Base-by-base conservation (phyloP, 2,888 invertebrate species). In the Dyspetes luteomarginatus region DNA sequence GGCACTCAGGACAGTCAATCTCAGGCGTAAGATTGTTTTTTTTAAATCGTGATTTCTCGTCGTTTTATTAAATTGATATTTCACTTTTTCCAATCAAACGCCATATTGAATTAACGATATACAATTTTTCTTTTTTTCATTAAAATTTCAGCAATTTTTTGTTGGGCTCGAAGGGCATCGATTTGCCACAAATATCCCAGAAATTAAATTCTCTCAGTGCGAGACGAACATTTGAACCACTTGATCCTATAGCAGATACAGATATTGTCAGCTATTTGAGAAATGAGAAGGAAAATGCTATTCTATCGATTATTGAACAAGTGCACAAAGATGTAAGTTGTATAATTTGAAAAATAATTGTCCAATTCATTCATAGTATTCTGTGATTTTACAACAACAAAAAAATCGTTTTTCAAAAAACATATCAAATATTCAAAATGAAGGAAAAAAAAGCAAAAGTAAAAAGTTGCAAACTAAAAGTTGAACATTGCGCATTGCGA, bases 201-300 rank as follows among this genome's bases (percentile, higher is more conserved):
- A 98, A 98, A 89, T 93, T 99, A 28, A 98, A 98, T 92, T 95
- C 96, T 0, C 93, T 99, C 1, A 98, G 96, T 90, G 95, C 97
- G 4, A 95, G 97, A 80, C 94, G 95, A 71, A 96, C 97, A n/a
- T 96, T 97, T 87, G 97, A 97, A 91, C 97, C 98, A 0, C 93
- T 98, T 22, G 97, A 98, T 92, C 97, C 98, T 0, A 96, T 97
- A 64, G 95, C 96, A 43, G 98, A 98, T 89, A 97, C 97, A 17
- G 98, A 98, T 91, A 96, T 99, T 84, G 96, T 96, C 85, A 96
- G 96, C 87, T 98, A 96, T 91, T 92, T 99, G 17, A 96, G 96
- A 90, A 98, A 98, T 93, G 98, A 99, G 93, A 95, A 97, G 81
- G 97, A 98, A 93, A 98, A 98, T 94, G 97, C 97, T 0, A 96